Conservation (phyloP, 1,140 invertebrate genomes). For the Meloidogyne hapla region DNA sequence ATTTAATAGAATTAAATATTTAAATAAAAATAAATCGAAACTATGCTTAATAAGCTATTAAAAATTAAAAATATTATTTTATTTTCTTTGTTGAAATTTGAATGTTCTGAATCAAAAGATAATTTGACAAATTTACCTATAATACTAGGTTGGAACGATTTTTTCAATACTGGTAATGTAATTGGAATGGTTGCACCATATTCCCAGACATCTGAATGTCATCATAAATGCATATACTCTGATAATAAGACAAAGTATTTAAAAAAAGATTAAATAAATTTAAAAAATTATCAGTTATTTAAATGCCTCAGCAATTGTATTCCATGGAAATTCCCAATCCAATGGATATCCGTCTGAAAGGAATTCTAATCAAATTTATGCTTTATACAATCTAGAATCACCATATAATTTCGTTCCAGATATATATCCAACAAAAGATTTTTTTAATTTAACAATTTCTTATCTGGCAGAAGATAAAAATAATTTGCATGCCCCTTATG, state of each 20-base stretch:
- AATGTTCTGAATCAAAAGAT: too few relatives aligned
- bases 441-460: conserved; percentile 36
- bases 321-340: background rate
- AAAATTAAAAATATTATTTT: too few relatives aligned
- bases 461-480: conserved; percentile 21
- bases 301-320: conserved; percentile 16
- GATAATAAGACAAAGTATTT: background rate
- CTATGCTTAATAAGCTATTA: too few relatives aligned
- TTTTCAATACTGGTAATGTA: conserved; percentile 13
- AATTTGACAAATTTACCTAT: background rate
- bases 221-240: conserved; percentile 5
- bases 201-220: conserved; percentile 11
- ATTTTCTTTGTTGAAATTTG: too few relatives aligned
- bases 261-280: background rate
- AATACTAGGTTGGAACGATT: conserved; percentile 24
- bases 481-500: conserved; percentile 30
- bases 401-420: background rate
- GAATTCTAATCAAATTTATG: conserved; percentile 15
- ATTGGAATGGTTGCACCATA: conserved; percentile 11
- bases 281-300: background rate
- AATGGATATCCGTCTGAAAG: background rate
- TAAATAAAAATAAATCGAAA: too few relatives aligned
- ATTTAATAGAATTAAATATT: too few relatives aligned
- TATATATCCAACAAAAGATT: background rate
- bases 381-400: conserved; percentile 20